Conservation (phyloP, 2,113 vertebrate genomes). For the Pluvianellus socialis region DNA sequence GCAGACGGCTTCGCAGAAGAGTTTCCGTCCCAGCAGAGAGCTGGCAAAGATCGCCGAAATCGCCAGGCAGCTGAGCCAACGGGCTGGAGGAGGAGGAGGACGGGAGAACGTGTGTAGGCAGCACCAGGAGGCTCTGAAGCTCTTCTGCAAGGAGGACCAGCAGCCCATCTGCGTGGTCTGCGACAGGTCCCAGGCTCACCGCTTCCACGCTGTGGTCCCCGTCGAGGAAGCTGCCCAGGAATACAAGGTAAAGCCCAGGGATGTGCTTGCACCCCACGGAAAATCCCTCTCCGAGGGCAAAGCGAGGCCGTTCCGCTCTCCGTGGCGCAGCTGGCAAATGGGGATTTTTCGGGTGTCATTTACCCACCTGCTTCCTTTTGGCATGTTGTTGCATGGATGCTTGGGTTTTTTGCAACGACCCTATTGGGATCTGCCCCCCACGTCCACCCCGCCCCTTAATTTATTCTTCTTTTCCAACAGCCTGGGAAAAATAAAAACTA, state of each 20-base stretch:
- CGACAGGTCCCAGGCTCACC: constrained; percentile 74
- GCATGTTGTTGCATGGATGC: rapidly evolving
- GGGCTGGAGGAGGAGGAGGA: neutral
- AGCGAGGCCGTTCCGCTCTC: rapidly evolving
- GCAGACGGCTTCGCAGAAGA: constrained; percentile 22
- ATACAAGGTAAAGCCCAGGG: constrained; percentile 73
- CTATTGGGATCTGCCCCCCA: neutral
- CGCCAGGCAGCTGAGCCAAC: constrained; percentile 65
- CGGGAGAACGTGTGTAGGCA: constrained; percentile 61
- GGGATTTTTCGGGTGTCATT: neutral
- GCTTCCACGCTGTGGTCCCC: constrained; percentile 74
- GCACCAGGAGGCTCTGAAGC: constrained; percentile 81
- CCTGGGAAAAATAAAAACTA: neutral
- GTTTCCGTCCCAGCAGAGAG: constrained; percentile 79
- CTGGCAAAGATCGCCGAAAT: constrained; percentile 81
- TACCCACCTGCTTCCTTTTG: neutral
- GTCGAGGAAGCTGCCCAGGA: constrained; percentile 76
- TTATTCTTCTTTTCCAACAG: neutral
- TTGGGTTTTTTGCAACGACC: too few relatives aligned
- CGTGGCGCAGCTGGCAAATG: rapidly evolving
- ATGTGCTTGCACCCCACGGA: neutral
- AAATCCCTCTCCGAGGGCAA: neutral
- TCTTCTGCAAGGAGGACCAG: constrained; percentile 86
- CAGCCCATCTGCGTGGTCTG: constrained; percentile 80
- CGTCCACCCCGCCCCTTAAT: too few relatives aligned